Evolutionary conservation across 1,140 invertebrate species (phyloP).

Genomic region (Lepeophtheirus salmonis): DNA sequence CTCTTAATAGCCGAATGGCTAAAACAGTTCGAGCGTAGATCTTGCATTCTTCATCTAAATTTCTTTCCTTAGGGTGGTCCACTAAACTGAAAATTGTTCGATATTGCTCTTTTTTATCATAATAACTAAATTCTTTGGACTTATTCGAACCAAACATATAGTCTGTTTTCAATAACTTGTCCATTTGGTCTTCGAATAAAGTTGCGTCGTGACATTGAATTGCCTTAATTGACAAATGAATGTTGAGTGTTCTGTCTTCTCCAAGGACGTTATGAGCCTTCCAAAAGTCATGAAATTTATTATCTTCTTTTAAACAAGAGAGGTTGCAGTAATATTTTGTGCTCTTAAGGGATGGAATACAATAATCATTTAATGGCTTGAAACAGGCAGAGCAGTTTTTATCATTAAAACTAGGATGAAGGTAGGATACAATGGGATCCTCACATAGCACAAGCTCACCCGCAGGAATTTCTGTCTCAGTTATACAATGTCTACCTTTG

Average conservation of each 20-base stretch:
- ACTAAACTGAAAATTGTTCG: not conserved
- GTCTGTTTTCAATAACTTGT: not conserved
- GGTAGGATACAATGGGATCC: not conserved
- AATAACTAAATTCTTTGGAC: not conserved
- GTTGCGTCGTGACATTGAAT: not conserved
- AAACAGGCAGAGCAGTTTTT: not conserved
- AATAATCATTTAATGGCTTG: not conserved
- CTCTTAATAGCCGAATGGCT: not conserved
- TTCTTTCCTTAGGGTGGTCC: not conserved
- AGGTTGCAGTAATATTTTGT: not conserved
- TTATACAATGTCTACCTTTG: not conserved
- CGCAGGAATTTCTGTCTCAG: not conserved
- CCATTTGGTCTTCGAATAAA: not conserved
- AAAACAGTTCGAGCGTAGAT: not conserved
- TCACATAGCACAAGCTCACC: not conserved
- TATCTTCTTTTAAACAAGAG: not conserved
- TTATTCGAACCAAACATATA: not conserved
- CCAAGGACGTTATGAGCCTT: not conserved
- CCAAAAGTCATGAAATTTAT: not conserved
- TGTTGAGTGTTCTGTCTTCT: not conserved
- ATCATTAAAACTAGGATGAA: not conserved
- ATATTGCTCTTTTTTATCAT: not conserved
- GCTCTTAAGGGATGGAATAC: not conserved
- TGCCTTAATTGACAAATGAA: not conserved
- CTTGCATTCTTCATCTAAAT: not conserved